Conservation (phyloP, 2,888 invertebrate species). For the Diaphora mendica region DNA sequence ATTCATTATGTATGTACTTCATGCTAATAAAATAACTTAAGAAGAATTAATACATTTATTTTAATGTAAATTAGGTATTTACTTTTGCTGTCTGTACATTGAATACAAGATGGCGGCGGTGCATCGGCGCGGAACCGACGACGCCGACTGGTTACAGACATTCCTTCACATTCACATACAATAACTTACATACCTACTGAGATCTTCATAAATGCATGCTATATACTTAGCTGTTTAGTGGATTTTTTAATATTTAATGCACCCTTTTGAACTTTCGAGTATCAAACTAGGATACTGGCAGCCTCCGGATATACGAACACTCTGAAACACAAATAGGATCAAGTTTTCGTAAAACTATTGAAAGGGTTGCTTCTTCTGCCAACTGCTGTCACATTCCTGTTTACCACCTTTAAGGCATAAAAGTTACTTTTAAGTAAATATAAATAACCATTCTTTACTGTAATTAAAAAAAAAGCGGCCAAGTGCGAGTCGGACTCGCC, state of each 20-base stretch:
- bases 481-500: too few species aligned
- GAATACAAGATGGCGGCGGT: slow-evolving; percentile 70
- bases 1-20: neutral
- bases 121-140: slow-evolving; percentile 68
- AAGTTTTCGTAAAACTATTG: neutral
- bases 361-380: neutral
- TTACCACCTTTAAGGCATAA: neutral
- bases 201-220: slow-evolving; percentile 6
- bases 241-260: neutral
- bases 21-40: neutral
- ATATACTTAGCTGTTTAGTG: neutral
- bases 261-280: neutral
- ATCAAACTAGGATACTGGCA: neutral
- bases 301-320: neutral
- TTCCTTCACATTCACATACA: slow-evolving; percentile 30
- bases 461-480: too few species aligned
- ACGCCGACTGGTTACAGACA: slow-evolving; percentile 52
- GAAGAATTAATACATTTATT: neutral
- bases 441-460: too few species aligned
- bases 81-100: slow-evolving; percentile 58
- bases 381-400: neutral
- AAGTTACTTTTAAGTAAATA: neutral
- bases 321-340: neutral
- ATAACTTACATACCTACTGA: slow-evolving; percentile 37
- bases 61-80: neutral